Conservation (phyloP, 2,888 invertebrate genomes). For the Ophion costatus region DNA sequence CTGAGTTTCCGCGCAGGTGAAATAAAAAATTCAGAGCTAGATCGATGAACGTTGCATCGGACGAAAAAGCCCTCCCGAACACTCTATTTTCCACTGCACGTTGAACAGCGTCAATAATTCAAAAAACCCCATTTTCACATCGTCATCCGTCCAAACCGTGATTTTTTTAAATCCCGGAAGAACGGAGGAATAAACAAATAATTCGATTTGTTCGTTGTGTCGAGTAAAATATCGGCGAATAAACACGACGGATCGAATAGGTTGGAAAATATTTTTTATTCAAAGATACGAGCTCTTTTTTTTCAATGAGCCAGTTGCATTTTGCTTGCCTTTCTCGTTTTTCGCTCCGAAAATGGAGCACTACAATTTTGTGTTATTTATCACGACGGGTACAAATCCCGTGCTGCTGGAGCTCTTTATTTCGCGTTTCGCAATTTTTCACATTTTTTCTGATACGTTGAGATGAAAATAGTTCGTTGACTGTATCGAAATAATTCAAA, state of each 20-base stretch:
- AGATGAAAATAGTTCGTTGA: not conserved
- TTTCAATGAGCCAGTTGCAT: not conserved
- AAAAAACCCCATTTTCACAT: constrained; percentile 33
- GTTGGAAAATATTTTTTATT: not conserved
- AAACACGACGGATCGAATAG: not conserved
- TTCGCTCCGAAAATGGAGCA: not conserved
- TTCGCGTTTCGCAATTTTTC: not conserved
- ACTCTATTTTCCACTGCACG: constrained; percentile 9
- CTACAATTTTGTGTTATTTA: constrained; percentile 1
- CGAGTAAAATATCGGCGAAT: not conserved
- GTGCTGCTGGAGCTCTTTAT: not conserved
- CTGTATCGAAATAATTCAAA: not conserved
- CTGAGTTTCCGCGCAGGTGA: constrained; percentile 12
- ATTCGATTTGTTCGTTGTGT: not conserved
- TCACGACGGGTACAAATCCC: not conserved
- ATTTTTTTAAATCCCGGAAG: constrained; percentile 33
- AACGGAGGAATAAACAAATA: constrained; percentile 33
- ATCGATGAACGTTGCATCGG: constrained; percentile 29
- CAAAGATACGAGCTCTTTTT: not conserved
- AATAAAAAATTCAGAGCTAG: constrained; percentile 47
- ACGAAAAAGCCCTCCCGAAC: constrained; percentile 22
- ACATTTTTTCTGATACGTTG: not conserved
- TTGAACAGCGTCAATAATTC: constrained; percentile 35
- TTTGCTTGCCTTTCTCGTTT: not conserved
- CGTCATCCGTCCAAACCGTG: constrained; percentile 25